phyloP scores from a whole-genome alignment of 1,140 invertebrate species.

The Drosophila nigrodunni region DNA sequence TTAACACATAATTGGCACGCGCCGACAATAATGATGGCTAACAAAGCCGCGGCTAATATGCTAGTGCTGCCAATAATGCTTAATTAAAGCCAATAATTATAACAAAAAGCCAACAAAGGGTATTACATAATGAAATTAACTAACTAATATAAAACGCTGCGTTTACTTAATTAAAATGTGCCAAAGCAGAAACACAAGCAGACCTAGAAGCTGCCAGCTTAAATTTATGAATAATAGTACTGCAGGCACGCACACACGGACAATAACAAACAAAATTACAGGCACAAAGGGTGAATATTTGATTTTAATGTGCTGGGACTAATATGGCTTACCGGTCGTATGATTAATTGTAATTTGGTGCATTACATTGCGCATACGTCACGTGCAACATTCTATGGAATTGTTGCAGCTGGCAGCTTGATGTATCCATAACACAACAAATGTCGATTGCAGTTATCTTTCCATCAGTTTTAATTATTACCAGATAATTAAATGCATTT shows the following conservation, averaged over 20 bases:
- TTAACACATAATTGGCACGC: slow-evolving; percentile 70
- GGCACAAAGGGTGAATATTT: slow-evolving; percentile 56
- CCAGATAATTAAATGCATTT: slow-evolving; percentile 36
- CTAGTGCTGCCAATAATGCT: slow-evolving; percentile 72
- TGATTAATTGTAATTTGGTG: slow-evolving; percentile 78
- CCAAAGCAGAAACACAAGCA: slow-evolving; percentile 17
- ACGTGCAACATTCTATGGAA: slow-evolving; percentile 18
- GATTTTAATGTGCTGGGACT: slow-evolving; percentile 68
- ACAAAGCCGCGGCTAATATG: slow-evolving; percentile 72
- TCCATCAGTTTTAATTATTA: slow-evolving; percentile 40
- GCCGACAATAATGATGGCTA: slow-evolving; percentile 59
- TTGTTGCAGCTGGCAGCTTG: slow-evolving; percentile 34
- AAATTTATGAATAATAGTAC: slow-evolving; percentile 54
- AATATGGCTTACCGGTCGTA: slow-evolving; percentile 74
- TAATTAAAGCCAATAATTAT: slow-evolving; percentile 79
- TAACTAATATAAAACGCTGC: slow-evolving; percentile 69
- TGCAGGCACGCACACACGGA: slow-evolving; percentile 6
- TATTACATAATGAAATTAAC: slow-evolving; percentile 78
- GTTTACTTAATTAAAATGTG: slow-evolving; percentile 78
- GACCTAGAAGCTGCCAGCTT: slow-evolving; percentile 39
- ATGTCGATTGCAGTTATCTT: slow-evolving; percentile 27
- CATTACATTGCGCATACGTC: slow-evolving; percentile 59
- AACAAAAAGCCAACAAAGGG: slow-evolving; percentile 46
- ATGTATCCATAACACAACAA: slow-evolving; percentile 10
- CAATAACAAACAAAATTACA: slow-evolving; percentile 42